Evolutionary conservation across 1,140 invertebrate genomes (phyloP).

Genomic region (Pinna nobilis): DNA sequence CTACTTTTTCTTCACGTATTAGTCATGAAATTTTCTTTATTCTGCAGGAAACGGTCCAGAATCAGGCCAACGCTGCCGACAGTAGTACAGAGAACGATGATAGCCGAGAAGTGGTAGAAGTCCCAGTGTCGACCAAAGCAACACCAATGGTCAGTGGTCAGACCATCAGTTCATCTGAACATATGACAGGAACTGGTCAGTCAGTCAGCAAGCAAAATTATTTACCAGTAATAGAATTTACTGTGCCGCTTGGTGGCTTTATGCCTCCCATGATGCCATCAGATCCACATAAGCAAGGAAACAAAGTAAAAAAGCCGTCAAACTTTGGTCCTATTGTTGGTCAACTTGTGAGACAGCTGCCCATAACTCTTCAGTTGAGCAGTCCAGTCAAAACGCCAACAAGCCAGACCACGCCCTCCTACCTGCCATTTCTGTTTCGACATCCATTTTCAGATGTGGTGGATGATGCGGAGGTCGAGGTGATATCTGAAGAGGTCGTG

Average conservation of each 20-base stretch:
- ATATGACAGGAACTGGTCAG: too few relatives aligned
- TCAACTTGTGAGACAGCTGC: conserved; percentile 11
- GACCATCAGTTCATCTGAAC: not conserved
- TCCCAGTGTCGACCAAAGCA: too few relatives aligned
- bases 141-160: not conserved
- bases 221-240: conserved; percentile 8
- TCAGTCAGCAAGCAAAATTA: too few relatives aligned
- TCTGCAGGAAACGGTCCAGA: not conserved
- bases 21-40: too few relatives aligned
- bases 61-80: not conserved
- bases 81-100: not conserved
- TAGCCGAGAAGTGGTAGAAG: not conserved
- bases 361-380: conserved; percentile 21
- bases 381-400: conserved; percentile 17
- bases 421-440: conserved; percentile 63
- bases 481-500: too few relatives aligned
- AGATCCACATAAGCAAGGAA: not conserved
- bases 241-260: conserved; percentile 41
- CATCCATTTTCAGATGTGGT: conserved; percentile 57
- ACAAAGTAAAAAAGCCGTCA: conserved; percentile 20
- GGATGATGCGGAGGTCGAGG: not conserved
- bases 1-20: too few relatives aligned
- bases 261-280: conserved; percentile 39
- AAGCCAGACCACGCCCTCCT: conserved; percentile 8
- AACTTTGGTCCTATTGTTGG: conserved; percentile 25